A percentile compares a stretch with the other conserved stretches of the same genome.
Evolutionary conservation across 2,797 vertebrate genomes (phyloP).

Genomic region (Micromesistius poutassou): DNA sequence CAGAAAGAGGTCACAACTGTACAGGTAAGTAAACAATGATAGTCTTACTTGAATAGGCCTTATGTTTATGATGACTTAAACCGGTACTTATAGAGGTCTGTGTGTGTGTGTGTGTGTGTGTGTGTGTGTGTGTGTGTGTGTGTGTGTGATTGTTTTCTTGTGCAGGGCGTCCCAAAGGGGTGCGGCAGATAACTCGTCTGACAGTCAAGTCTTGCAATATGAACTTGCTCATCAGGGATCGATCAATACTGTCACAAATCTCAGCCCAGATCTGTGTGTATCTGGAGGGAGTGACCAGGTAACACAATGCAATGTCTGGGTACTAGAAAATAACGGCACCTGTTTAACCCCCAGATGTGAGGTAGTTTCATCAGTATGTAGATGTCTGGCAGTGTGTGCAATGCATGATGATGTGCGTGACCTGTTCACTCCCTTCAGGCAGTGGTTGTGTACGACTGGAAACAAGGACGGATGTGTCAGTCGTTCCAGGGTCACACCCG

Average conservation of each 20-base stretch:
- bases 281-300: slow-evolving; percentile 92
- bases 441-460: slow-evolving; percentile 89
- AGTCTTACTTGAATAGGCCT: background rate
- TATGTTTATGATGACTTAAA: background rate
- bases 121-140: background rate
- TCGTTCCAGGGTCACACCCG: slow-evolving; percentile 83
- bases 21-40: slow-evolving; percentile 74
- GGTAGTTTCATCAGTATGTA: background rate
- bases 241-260: slow-evolving; percentile 79
- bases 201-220: slow-evolving; percentile 66
- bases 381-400: background rate
- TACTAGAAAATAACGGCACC: background rate
- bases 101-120: background rate
- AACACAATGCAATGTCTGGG: background rate
- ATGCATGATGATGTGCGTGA: background rate
- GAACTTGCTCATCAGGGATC: slow-evolving; percentile 77
- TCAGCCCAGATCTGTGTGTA: slow-evolving; percentile 83
- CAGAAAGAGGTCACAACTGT: slow-evolving; percentile 76
- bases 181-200: slow-evolving; percentile 50
- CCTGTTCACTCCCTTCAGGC: slow-evolving; percentile 62
- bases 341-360: background rate
- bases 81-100: background rate
- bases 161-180: slow-evolving; percentile 70
- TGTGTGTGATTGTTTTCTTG: slow-evolving; percentile 9
- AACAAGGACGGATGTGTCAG: slow-evolving; percentile 78